These are phyloP conservation scores for Anoura caudifer DNA, from an alignment of 2,113 vertebrate species.

Conservation along the genomic window DNA sequence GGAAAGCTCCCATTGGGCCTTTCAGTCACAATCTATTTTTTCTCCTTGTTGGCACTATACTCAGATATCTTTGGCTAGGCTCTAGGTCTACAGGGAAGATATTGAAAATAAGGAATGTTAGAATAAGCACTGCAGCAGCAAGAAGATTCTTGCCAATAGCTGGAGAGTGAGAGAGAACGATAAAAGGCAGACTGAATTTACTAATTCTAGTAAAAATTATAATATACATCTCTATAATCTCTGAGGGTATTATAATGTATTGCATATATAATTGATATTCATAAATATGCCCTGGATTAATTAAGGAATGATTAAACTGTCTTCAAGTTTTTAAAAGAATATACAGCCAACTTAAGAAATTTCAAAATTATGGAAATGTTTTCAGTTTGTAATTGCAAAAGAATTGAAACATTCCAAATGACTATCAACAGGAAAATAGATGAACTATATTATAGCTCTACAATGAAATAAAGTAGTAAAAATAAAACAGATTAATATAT, in stretches of 20 bases:
- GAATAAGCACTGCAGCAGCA: constrained; percentile 31
- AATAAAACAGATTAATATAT: not conserved
- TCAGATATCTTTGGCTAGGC: constrained; percentile 41
- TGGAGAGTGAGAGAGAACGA: not conserved
- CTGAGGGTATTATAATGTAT: not conserved
- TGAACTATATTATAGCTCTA: not conserved
- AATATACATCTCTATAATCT: not conserved
- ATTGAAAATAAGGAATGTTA: constrained; percentile 50
- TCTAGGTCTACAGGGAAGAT: constrained; percentile 21
- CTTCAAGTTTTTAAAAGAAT: not conserved
- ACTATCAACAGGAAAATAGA: not conserved
- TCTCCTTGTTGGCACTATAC: not conserved
- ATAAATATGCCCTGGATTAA: not conserved
- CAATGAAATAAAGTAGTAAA: not conserved
- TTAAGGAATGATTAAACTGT: constrained; percentile 10
- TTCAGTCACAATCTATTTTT: constrained; percentile 34
- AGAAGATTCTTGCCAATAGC: constrained; percentile 38
- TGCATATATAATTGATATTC: not conserved
- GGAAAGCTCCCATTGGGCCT: not conserved
- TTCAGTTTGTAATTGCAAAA: not conserved
- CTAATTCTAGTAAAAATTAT: not conserved
- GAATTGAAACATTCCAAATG: not conserved
- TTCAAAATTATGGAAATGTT: not conserved
- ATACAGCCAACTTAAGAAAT: not conserved
- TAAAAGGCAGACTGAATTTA: not conserved